Conservation (phyloP, 2,797 vertebrate species). For the Leptodactylus fallax region DNA sequence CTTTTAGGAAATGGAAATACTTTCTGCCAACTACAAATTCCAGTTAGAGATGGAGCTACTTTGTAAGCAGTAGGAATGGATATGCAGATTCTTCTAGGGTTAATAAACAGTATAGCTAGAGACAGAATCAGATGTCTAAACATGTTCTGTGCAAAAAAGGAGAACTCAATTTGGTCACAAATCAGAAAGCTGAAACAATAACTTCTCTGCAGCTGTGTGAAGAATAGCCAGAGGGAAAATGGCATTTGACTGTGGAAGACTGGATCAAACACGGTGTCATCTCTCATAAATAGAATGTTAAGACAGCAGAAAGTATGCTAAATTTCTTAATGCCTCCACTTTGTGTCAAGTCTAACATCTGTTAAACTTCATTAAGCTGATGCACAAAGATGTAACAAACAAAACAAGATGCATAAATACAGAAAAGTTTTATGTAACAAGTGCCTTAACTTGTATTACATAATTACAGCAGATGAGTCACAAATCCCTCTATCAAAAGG, state of each 20-base stretch:
- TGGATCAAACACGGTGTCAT: neutral
- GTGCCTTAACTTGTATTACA: too few relatives aligned
- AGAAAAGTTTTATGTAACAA: too few relatives aligned
- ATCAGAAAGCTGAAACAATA: constrained; percentile 31
- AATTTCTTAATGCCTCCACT: neutral
- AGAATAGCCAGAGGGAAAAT: constrained; percentile 31
- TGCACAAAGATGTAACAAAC: neutral
- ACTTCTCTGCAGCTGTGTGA: constrained; percentile 36
- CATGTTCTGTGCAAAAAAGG: neutral
- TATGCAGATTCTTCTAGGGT: neutral
- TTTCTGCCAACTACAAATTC: too few relatives aligned
- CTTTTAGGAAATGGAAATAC: too few relatives aligned
- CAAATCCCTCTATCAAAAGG: neutral
- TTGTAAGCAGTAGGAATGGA: neutral
- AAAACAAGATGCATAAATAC: neutral
- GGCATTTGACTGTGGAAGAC: neutral
- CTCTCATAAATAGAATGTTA: neutral
- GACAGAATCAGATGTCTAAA: constrained; percentile 25
- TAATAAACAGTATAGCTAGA: neutral
- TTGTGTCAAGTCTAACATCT: neutral
- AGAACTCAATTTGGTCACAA: constrained; percentile 12
- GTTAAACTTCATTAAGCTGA: neutral
- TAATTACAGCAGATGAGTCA: neutral
- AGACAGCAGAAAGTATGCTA: neutral
- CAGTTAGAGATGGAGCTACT: too few relatives aligned